A percentile compares a stretch with the other conserved stretches of the same genome.
These are phyloP conservation scores for Trematomus bernacchii DNA, from an alignment of 2,797 vertebrate genomes.

Conservation along the genomic window DNA sequence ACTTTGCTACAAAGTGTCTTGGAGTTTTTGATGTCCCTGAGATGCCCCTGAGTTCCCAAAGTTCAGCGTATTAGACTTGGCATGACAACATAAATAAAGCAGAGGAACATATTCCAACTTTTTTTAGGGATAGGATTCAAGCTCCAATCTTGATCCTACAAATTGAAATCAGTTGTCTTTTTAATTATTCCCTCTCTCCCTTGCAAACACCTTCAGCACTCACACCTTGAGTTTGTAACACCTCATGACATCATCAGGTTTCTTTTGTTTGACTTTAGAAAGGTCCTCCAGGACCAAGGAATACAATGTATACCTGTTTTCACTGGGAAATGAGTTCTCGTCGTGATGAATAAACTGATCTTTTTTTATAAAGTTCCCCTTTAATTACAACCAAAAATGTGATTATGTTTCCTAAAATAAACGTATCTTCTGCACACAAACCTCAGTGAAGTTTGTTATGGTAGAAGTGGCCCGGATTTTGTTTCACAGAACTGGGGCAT, in stretches of 20 bases:
- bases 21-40: too few species aligned
- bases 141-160: neutral
- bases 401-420: neutral
- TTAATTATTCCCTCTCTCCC: conserved; percentile 5
- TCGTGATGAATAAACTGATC: neutral
- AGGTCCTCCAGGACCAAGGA: neutral
- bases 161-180: neutral
- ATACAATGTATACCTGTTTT: too few species aligned
- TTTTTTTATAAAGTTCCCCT: neutral
- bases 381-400: neutral
- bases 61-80: too few species aligned
- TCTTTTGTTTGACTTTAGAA: neutral
- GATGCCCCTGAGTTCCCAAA: too few species aligned
- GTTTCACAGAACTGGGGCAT: conserved; percentile 62
- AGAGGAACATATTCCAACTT: neutral
- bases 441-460: conserved; percentile 34
- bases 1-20: too few species aligned
- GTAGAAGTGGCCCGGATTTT: conserved; percentile 23
- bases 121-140: too few species aligned
- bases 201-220: neutral
- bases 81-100: neutral
- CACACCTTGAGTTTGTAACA: too few species aligned
- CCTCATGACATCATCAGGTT: neutral
- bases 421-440: neutral
- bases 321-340: neutral